phyloP scores from a whole-genome alignment of 2,888 invertebrate genomes.

The Drosophila neutralis region DNA sequence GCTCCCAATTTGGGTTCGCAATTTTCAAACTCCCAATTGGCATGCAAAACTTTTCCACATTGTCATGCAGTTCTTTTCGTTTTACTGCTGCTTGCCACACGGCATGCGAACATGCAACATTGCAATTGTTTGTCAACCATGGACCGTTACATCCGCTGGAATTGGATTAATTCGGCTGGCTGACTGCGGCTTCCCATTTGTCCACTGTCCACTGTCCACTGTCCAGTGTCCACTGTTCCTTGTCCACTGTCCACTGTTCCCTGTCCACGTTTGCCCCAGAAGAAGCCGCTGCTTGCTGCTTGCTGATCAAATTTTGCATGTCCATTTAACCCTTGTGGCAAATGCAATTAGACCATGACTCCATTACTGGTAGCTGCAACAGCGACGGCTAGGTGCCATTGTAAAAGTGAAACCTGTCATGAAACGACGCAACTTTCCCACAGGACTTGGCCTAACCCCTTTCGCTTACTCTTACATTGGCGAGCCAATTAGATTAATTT shows the following conservation, averaged over 20 bases:
- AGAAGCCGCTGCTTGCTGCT: slow-evolving; percentile 14
- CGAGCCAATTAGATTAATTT: slow-evolving; percentile 59
- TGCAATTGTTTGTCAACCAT: slow-evolving; percentile 82
- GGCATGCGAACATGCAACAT: slow-evolving; percentile 47
- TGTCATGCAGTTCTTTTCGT: slow-evolving; percentile 68
- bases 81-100: slow-evolving; percentile 27
- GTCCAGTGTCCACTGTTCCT: background rate
- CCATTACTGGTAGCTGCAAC: slow-evolving; percentile 17
- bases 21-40: slow-evolving; percentile 47
- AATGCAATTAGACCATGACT: slow-evolving; percentile 83
- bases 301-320: slow-evolving; percentile 67
- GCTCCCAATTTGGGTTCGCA: slow-evolving; percentile 35
- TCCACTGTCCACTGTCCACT: slow-evolving; percentile 10
- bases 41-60: slow-evolving; percentile 51
- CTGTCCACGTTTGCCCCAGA: background rate
- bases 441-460: slow-evolving; percentile 61
- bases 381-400: slow-evolving; percentile 22
- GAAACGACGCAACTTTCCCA: slow-evolving; percentile 58
- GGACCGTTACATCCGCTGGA: slow-evolving; percentile 83
- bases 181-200: slow-evolving; percentile 20
- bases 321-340: slow-evolving; percentile 73
- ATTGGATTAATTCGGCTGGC: slow-evolving; percentile 74
- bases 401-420: slow-evolving; percentile 46
- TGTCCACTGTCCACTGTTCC: slow-evolving; percentile 3
- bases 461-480: slow-evolving; percentile 1